Evolutionary conservation across 2,888 invertebrate species (phyloP).

Genomic region (Lasioglossum oenotherae): DNA sequence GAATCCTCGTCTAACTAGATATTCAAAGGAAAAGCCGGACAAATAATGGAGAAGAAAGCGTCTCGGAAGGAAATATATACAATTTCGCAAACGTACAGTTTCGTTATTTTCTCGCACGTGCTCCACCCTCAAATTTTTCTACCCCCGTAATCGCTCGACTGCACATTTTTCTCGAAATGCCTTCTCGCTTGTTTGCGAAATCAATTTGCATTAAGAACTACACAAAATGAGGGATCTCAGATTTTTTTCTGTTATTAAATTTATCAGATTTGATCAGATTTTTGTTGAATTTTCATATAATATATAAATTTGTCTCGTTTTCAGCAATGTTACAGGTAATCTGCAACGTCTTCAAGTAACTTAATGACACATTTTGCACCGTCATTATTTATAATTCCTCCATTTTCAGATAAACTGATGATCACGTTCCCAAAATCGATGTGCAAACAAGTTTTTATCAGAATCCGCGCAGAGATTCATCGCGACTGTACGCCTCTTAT

Average conservation of each 20-base stretch:
- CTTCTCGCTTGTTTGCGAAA: no score
- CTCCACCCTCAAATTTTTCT: background rate
- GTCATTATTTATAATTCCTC: background rate
- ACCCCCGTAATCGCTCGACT: background rate
- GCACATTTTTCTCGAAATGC: background rate
- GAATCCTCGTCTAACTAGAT: background rate
- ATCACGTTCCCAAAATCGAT: background rate
- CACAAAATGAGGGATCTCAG: no score
- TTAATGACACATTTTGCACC: no score
- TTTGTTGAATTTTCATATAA: no score
- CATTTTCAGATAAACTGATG: background rate
- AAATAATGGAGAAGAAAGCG: background rate
- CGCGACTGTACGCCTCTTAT: background rate
- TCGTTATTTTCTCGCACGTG: background rate
- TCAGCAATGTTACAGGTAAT: background rate
- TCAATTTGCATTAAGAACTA: background rate
- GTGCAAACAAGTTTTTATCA: slow-evolving; percentile 1
- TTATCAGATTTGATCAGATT: no score
- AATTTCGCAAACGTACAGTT: background rate
- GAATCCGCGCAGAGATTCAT: background rate
- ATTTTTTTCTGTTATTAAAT: no score
- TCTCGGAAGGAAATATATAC: background rate
- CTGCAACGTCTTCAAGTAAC: no score
- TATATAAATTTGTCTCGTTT: background rate
- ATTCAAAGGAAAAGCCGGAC: background rate